Evolutionary conservation across 2,888 invertebrate species (phyloP), one percentile per base, ranked within the genome.

Genomic region (Carpatolechia fugitivella): DNA sequence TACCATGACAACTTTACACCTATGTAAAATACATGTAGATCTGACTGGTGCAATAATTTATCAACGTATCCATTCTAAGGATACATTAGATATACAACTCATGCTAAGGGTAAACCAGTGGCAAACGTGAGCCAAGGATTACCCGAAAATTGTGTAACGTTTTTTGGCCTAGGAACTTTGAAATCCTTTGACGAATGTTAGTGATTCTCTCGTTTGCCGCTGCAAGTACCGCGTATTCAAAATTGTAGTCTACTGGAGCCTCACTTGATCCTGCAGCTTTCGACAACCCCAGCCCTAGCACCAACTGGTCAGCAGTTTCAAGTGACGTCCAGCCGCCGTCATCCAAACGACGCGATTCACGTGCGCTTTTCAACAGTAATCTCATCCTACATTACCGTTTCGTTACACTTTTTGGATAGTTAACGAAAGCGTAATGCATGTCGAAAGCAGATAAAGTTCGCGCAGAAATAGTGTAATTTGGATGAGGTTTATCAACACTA

Each of bases 201-300:
- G 33, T 31, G 33, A 14, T 30, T 36, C 31, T 29, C 29, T 29
- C 18, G 20, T 50, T 44, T 41, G 49, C 41, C 44, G n/a, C 44
- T 24, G 55, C 36, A 29, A 16, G 18, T 2, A 35, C 14, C 33
- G 44, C 36, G 33, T 47, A 16, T n/a, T 52, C 52, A 52, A 56
- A 56, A 56, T 52, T 56, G 50, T 52, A 52, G 52, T 56, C 29
- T 29, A 10, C 33, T 38, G 50, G 50, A 20, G n/a, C 3, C 8
- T 38, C 50, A 50, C 31, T 50, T 36, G 50, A 29, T 24, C 20
- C 35, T 47, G 47, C 29, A 35, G 35, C 36, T 36, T 13, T 36
- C 18, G 18, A 41, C 4, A 10, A 41, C 18, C 18, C 40, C 40
- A 40, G 18, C 16, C 16, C 40, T 18, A 6, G 33, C 16, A 31